Base-by-base conservation (phyloP, 2,888 invertebrate species). In the Caenorhabditis parvicauda region DNA sequence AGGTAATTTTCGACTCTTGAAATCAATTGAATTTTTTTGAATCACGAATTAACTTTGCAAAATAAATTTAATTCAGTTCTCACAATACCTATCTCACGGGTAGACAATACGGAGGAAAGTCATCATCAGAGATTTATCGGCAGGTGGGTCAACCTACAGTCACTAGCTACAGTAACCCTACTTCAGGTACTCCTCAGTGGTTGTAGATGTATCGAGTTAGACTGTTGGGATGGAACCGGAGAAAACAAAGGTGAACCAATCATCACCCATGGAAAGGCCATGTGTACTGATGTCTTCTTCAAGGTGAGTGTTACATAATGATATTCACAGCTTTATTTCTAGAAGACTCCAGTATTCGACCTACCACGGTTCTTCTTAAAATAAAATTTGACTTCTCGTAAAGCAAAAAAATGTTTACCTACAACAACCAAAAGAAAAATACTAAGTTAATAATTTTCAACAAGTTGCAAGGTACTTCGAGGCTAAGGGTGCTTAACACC, bases 231-330 rank as follows among this genome's bases (percentile, higher is more conserved):
- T 50, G 78, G 78, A 22, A 74, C 90, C 83, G 79, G 79, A 6
- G 77, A 78, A 50, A 76, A 76, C 56, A 77, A 70, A 80, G 94
- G 95, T 80, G 98, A 99, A 81, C 98, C 98, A 0, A 98, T 98
- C 79, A 95, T 98, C 72, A 98, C 98, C 32, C 98, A 98, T 84
- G 98, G 98, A 43, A 95, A 95, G 86, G 98, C 98, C 4, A 98
- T 99, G 94, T 99, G 98, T 82, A 96, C 95, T 2, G 96, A 98
- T 84, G 96, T 98, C 79, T 85, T 94, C 22, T 99, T 96, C 84
- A 95, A 91, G 83, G 91, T 86, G 9, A 22, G 19, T 7, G 17
- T 17, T 12, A 17, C 19, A n/a, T 17, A n/a, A 6, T 6, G 7
- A 12, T 39, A 17, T 21, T 39, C 7, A 39, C 17, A 39, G 12